Evolutionary conservation across 2,797 vertebrate genomes (phyloP), one percentile per base, ranked within the genome.

Genomic region (Chiloscyllium punctatum): DNA sequence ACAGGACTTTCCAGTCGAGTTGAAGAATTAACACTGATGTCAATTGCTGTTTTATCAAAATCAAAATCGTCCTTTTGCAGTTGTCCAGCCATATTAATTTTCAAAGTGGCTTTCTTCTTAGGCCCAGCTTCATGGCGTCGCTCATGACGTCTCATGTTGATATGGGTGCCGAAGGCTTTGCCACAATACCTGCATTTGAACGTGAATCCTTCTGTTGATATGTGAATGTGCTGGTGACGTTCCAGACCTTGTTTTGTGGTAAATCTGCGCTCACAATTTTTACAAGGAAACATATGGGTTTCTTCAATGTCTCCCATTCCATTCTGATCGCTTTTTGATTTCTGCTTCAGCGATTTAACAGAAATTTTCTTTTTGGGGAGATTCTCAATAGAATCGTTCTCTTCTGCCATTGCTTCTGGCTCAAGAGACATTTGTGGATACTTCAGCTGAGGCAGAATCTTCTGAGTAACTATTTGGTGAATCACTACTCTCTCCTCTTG

Each of bases 151-250:
- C 99, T 97, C 96, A 98, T 97, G 96, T 99, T 99, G 68, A 99
- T 99, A 51, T 99, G 99, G 0, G 99, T 99, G 96, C 99, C 99
- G 0, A 99, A 99, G 0, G 98, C 98, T 96, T 99, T 99, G 96
- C 98, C 98, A 33, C 99, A 99, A 96, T 99, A 99, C 0, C 98
- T 98, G 96, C 99, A 99, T 96, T 98, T 99, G 97, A 99, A 99
- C 4, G 99, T 98, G 0, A 99, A 98, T 62, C 88, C 97, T 53
- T 98, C 71, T 0, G 97, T 97, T 8, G 98, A 98, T 62, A 98
- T 97, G 0, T 99, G 99, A 96, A 99, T 99, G 96, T 99, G 99
- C 97, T 98, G 98, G 96, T 99, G 99, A 51, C 99, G 99, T 95
- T 99, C 99, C 0, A 99, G 98, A 27, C 99, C 99, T 95, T 99